Evolutionary conservation across 23 tunicate species (phyloP).

Genomic region (Clavelina lepadiformis): DNA sequence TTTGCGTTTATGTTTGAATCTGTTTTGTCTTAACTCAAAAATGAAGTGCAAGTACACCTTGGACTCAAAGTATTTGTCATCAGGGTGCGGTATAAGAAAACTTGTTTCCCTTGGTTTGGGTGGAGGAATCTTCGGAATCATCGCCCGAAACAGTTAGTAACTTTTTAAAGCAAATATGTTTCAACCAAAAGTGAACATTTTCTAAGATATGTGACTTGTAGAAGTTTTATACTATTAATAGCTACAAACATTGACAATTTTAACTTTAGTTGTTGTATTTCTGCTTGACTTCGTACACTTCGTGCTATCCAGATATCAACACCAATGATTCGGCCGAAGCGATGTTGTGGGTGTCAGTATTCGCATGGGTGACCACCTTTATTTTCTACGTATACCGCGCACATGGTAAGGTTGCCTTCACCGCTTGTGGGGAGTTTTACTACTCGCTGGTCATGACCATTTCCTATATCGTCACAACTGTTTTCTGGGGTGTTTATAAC

Average conservation of each 20-base stretch:
- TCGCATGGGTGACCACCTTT: slow-evolving; percentile 39
- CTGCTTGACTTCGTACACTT: no score
- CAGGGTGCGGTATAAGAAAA: neutral
- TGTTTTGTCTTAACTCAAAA: no score
- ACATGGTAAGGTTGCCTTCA: neutral
- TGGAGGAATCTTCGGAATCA: neutral
- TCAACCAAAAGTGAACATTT: no score
- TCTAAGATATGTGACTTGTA: no score
- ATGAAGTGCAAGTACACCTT: neutral
- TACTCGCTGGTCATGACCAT: slow-evolving; percentile 11
- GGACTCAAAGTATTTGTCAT: neutral
- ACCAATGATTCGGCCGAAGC: no score
- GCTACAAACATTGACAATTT: no score
- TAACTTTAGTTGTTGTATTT: no score
- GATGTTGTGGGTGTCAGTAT: slow-evolving; percentile 18
- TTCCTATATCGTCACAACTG: slow-evolving; percentile 12
- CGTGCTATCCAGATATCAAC: no score
- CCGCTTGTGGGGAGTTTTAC: neutral
- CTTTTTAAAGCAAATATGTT: neutral
- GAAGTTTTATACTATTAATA: no score
- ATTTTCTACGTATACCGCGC: slow-evolving; percentile 5
- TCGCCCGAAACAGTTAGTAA: neutral
- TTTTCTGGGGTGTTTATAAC: slow-evolving; percentile 21
- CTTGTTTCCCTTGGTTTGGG: neutral
- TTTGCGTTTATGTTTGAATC: no score